These are phyloP conservation scores for Rhagophthalmus giganteus DNA, from an alignment of 2,888 invertebrate species.

Conservation along the genomic window DNA sequence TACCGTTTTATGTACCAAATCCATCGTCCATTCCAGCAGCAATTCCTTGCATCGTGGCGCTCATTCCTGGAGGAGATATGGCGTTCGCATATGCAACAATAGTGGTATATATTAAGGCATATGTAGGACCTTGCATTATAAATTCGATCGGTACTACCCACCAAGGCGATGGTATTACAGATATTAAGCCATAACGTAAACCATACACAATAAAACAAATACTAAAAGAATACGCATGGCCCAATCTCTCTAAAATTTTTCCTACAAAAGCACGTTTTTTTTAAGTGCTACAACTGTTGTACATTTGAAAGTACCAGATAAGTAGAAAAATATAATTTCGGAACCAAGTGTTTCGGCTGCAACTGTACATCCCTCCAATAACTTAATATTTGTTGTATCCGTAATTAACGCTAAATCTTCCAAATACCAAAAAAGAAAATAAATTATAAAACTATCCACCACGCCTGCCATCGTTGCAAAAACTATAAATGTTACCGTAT, in stretches of 20 bases:
- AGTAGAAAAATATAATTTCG: constrained; percentile 76
- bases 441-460: constrained; percentile 78
- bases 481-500: constrained; percentile 69
- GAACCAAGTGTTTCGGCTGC: constrained; percentile 79
- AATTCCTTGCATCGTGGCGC: constrained; percentile 83
- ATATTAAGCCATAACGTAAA: constrained; percentile 73
- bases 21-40: constrained; percentile 90
- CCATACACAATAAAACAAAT: constrained; percentile 78
- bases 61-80: constrained; percentile 64
- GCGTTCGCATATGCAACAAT: constrained; percentile 69
- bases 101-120: constrained; percentile 81
- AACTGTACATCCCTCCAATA: constrained; percentile 78
- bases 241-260: constrained; percentile 76
- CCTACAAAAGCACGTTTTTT: too few species aligned
- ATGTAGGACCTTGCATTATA: constrained; percentile 82
- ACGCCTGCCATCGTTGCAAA: constrained; percentile 78
- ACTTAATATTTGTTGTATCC: constrained; percentile 67
- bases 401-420: constrained; percentile 73
- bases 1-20: constrained; percentile 60
- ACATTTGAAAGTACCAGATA: too few species aligned
- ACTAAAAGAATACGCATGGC: constrained; percentile 76
- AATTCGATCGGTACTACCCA: constrained; percentile 79
- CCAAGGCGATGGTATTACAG: constrained; percentile 79
- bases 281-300: too few species aligned
- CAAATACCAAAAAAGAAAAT: constrained; percentile 81